Base-by-base conservation (phyloP, 2,888 invertebrate genomes). In the Clivina fossor region DNA sequence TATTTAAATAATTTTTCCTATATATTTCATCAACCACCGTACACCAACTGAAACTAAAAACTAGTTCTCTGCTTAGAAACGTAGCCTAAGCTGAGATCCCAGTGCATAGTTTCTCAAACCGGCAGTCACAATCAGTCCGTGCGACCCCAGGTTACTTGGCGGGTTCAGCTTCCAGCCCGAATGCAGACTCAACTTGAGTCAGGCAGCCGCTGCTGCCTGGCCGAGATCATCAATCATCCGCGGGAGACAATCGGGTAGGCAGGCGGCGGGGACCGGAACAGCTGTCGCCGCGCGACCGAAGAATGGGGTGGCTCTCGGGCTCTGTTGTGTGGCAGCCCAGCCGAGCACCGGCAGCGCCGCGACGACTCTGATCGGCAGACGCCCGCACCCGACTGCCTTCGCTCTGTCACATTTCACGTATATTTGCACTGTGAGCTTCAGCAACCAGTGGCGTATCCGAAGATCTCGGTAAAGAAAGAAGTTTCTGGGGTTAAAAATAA, bases 201-300 rank as follows among this genome's bases (percentile, higher is more conserved):
- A 7, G 33, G 33, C 33, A 24, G 24, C 41, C n/a, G 61, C 60
- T 61, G 66, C 70, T 74, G 76, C 76, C 76, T n/a, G 76, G 74
- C 74, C 74, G 73, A 71, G 75, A 77, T 80, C 80, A 80, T 80
- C 80, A 80, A 80, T 80, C 80, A 80, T 80, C 68, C 73, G 68
- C 51, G 43, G 55, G 73, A 74, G 75, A 76, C 80, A 80, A 80
- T 80, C 79, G 79, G 71, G 75, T 73, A 56, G n/a, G n/a, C n/a
- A n/a, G n/a, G 61, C 51, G 59, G 58, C 58, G 51, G 58, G 46
- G 60, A 22, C 69, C 68, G 62, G 76, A 78, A 77, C 79, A 79
- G 79, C 79, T 80, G 79, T 79, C 78, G 78, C 76, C 75, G 69
- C n/a, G n/a, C n/a, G n/a, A n/a, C n/a, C 28, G 32, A 9, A 11